phyloP scores from a whole-genome alignment of 2,888 invertebrate species.

The Epistrophe eligans region DNA sequence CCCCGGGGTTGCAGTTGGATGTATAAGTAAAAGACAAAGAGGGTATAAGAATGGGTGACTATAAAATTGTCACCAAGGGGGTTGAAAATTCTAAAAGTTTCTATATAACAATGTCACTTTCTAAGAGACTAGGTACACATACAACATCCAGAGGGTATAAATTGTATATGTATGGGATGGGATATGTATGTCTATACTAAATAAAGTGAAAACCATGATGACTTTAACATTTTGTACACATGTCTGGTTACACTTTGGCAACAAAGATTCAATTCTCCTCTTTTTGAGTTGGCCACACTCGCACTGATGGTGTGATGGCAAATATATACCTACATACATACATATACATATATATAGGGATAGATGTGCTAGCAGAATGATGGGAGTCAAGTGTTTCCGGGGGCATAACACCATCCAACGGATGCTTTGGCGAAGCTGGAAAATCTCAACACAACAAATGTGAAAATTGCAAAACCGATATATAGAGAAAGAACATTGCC shows the following conservation, averaged over 20 bases:
- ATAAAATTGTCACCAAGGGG: slow-evolving; percentile 62
- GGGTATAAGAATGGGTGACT: slow-evolving; percentile 9
- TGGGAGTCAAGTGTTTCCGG: slow-evolving; percentile 50
- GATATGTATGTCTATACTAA: slow-evolving; percentile 16
- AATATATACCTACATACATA: too few species aligned
- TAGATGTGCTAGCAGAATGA: slow-evolving; percentile 28
- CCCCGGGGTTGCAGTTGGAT: slow-evolving; percentile 43
- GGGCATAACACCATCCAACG: slow-evolving; percentile 53
- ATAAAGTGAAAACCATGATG: slow-evolving; percentile 64
- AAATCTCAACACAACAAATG: slow-evolving; percentile 74
- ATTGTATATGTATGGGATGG: neutral
- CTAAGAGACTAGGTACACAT: slow-evolving; percentile 20
- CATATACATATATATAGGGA: neutral
- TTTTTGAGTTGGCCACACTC: slow-evolving; percentile 20
- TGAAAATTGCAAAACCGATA: slow-evolving; percentile 63
- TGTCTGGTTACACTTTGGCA: slow-evolving; percentile 75
- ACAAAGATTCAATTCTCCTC: slow-evolving; percentile 68
- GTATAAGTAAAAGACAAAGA: neutral
- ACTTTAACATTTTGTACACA: slow-evolving; percentile 73
- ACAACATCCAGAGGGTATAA: neutral
- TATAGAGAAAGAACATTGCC: slow-evolving; percentile 48
- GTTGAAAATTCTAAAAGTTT: slow-evolving; percentile 68
- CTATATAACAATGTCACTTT: slow-evolving; percentile 64
- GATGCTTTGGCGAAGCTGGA: slow-evolving; percentile 47
- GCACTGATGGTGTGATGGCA: neutral